Evolutionary conservation across 1,140 invertebrate species (phyloP), one percentile per base, ranked within the genome.

Genomic region (Chrysomallon squamiferum): DNA sequence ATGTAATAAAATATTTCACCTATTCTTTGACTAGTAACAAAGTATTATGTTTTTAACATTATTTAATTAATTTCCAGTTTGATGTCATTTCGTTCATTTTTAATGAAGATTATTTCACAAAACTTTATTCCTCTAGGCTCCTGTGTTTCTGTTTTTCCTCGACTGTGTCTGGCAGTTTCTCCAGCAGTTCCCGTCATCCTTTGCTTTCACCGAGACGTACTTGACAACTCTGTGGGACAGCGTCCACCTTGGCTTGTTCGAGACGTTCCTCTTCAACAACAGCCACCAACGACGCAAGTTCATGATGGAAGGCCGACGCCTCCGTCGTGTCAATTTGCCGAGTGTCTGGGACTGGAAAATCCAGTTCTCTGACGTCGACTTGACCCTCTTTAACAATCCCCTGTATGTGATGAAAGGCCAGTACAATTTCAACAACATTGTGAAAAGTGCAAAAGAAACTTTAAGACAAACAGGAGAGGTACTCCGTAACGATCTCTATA

Each of bases 141-240:
- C 95, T 0, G 86, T 97, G 47, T 95, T 97, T 81, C 88, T 97
- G 27, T 80, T 98, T 49, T 97, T 94, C 84, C 88, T 98, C 67
- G 96, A 98, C 83, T 95, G 94, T 85, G 91, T 94, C 54, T 96
- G 94, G 93, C 96, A 98, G 87, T 85, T 98, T 35, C 85, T 91
- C 64, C 90, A 92, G 75, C 95, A 97, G 86, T 95, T 92, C 85
- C 94, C 94, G 11, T 87, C 90, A 1, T 88, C 91, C 61, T 97
- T 98, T 85, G 93, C 96, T 86, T 96, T 96, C 86, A 93, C 93
- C 5, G 94, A 97, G 86, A 94, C 92, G 0, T 96, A 96, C 85
- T 88, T 98, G 47, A 95, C 93, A 6, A 92, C 93, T 0, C 79
- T 97, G 3, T 97, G 95, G 94, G 95, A 98, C 85, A 89, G 91